Conservation (phyloP, 2,113 vertebrate species). For the human (Homo sapiens) region GRCh38 chr4:152348501-152349000, state of each 20-base stretch:
- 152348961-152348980: not conserved
- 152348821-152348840: constrained; percentile 26
- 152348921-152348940: constrained; percentile 10
- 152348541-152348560: not conserved
- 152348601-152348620: constrained; percentile 19
- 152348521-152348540: constrained; percentile 40
- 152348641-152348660: constrained; percentile 42
- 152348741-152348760: constrained; percentile 19
- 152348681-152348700: not conserved
- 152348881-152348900: not conserved
- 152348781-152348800: constrained; percentile 31
- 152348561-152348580: constrained; percentile 45
- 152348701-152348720: constrained; percentile 1
- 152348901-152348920: not conserved
- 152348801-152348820: constrained; percentile 20
- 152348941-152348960: not conserved
- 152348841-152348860: constrained; percentile 61
- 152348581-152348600: constrained; percentile 40
- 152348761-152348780: constrained; percentile 47
- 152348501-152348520: constrained; percentile 16
- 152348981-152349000: not conserved
- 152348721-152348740: not conserved
- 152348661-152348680: constrained; percentile 22
- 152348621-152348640: constrained; percentile 13
- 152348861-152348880: constrained; percentile 41